These are phyloP conservation scores for Ooceraea biroi DNA, from an alignment of 1,140 invertebrate genomes.

Conservation along the genomic window DNA sequence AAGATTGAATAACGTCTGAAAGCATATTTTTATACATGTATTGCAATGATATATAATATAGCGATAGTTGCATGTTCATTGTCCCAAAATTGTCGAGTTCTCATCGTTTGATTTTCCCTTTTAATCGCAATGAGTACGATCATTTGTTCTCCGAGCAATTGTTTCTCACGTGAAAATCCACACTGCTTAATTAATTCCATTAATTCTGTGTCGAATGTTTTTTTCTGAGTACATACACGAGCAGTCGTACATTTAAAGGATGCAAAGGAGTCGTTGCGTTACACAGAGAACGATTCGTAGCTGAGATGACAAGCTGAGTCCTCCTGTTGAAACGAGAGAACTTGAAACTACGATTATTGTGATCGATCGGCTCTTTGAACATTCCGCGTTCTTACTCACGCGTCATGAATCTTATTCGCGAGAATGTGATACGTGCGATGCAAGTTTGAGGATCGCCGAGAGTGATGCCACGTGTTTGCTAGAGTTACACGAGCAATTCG, in stretches of 20 bases:
- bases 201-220: conserved; percentile 41
- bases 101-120: conserved; percentile 52
- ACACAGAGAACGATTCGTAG: conserved; percentile 15
- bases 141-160: conserved; percentile 12
- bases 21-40: conserved; percentile 60
- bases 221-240: neutral
- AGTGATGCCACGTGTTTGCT: conserved; percentile 60
- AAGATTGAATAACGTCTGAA: conserved; percentile 52
- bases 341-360: conserved; percentile 52
- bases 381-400: conserved; percentile 13
- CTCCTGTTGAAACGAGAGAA: conserved; percentile 48
- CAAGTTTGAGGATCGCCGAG: conserved; percentile 23
- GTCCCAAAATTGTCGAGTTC: conserved; percentile 29
- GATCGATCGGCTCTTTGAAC: conserved; percentile 25
- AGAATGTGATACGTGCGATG: conserved; percentile 8
- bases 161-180: conserved; percentile 16
- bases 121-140: neutral
- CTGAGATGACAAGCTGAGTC: conserved; percentile 12
- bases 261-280: conserved; percentile 71
- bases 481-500: conserved; percentile 37
- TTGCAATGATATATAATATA: conserved; percentile 61
- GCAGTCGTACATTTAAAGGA: conserved; percentile 44
- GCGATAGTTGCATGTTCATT: conserved; percentile 52
- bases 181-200: conserved; percentile 12
- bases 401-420: conserved; percentile 11